Evolutionary conservation across 2,888 invertebrate genomes (phyloP), one percentile per base, ranked within the genome.

Genomic region (Suillia variegata): DNA sequence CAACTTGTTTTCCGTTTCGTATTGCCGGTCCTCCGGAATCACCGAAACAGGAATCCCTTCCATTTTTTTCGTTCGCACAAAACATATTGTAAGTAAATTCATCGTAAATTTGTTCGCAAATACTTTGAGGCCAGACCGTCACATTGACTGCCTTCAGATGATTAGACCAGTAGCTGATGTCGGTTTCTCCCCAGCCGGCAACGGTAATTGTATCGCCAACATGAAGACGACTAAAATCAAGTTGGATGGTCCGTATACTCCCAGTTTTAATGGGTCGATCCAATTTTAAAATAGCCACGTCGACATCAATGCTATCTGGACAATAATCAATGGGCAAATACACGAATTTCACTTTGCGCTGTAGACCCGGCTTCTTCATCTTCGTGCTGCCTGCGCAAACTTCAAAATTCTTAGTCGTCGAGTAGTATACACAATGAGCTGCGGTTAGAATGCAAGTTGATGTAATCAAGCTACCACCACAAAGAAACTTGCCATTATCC

Each of bases 1-100:
- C 92, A 87, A 78, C 64, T 64, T 70, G 63, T 10, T 68, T 67
- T 13, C 67, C 69, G 0, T 54, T 42, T 20, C 56, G 56, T 2
- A 76, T 51, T 33, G 69, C 60, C 0, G 80, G 78, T 15, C 76
- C 73, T 15, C 77, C 80, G 2, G 75, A 76, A 54, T 79, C 79
- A 1, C 76, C 77, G 1, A 34, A 3, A 34, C 79, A 80, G 0
- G 76, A 66, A 64, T 78, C 71, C 10, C 48, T 64, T 2, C 15
- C 45, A 8, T 66, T 62, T 1, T 33, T 48, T 1, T 64, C 71
- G 15, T 65, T 24, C 1, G 75, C 76, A 52, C 76, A 76, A 24
- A 76, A 67, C 75, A 77, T 77, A n/a, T 68, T 70, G 0, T 20
- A 18, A 3, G 73, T 74, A 10, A 71, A 12, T 18, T 51, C 18